Evolutionary conservation across 1,140 invertebrate genomes (phyloP).

Genomic region (Antheraea mylitta): DNA sequence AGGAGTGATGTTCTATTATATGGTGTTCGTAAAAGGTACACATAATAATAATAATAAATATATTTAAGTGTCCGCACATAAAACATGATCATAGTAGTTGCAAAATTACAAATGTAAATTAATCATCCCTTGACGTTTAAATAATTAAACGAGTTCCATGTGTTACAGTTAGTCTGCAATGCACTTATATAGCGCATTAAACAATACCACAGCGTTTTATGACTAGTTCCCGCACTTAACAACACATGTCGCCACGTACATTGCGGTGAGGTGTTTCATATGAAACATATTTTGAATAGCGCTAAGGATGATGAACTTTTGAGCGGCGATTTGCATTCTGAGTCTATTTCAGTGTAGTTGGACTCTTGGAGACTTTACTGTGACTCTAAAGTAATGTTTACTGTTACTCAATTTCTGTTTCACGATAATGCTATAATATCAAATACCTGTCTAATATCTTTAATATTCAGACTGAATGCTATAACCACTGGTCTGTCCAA

Average conservation of each 20-base stretch:
- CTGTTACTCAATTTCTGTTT: conserved; percentile 1
- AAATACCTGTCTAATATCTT: too few species aligned
- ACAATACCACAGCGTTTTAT: conserved; percentile 6
- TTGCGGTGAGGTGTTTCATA: conserved; percentile 39
- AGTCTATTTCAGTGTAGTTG: conserved; percentile 47
- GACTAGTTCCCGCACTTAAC: conserved; percentile 12
- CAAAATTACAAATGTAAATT: too few species aligned
- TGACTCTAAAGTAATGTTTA: conserved; percentile 4
- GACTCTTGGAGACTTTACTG: conserved; percentile 19
- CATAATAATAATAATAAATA: too few species aligned
- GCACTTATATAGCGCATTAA: conserved; percentile 3
- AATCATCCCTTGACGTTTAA: too few species aligned
- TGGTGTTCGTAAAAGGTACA: too few species aligned
- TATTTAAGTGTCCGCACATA: too few species aligned
- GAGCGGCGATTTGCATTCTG: conserved; percentile 51
- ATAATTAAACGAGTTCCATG: too few species aligned
- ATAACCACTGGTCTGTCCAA: too few species aligned
- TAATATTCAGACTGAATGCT: too few species aligned
- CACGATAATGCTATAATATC: too few species aligned
- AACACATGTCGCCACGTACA: conserved; percentile 23
- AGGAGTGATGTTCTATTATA: too few species aligned
- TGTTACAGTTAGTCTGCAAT: background rate
- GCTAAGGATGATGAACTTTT: conserved; percentile 56
- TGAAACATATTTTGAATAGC: conserved; percentile 54
- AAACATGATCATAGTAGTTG: too few species aligned